Conservation (phyloP, 2,888 invertebrate species). For the Yponomeuta evonymella region DNA sequence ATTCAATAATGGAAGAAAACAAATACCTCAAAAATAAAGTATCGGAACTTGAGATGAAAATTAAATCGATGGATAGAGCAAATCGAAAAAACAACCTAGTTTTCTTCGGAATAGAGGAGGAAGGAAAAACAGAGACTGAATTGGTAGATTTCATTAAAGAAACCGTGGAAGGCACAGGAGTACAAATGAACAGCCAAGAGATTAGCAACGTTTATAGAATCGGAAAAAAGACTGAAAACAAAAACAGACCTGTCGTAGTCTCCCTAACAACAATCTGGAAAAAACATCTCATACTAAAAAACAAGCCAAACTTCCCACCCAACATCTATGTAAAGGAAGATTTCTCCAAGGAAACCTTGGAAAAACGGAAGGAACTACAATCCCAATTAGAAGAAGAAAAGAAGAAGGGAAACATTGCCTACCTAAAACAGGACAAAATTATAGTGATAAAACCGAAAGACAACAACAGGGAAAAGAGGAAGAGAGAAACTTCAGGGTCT, state of each 20-base stretch:
- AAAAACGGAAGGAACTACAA: conserved; percentile 13
- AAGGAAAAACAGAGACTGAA: no score
- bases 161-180: no score
- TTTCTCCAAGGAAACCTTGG: conserved; percentile 15
- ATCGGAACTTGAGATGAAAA: neutral
- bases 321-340: no score
- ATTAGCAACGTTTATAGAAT: no score
- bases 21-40: conserved; percentile 14
- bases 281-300: no score
- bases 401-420: conserved; percentile 15
- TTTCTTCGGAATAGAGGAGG: no score
- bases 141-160: no score
- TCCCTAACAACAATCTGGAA: no score
- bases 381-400: conserved; percentile 14
- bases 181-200: no score
- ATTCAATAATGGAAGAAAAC: conserved; percentile 19
- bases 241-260: no score
- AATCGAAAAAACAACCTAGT: conserved; percentile 14
- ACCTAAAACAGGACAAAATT: no score
- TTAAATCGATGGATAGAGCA: neutral
- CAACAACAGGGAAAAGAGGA: neutral
- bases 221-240: no score
- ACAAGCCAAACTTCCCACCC: neutral
- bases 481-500: neutral
- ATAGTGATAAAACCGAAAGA: neutral